Evolutionary conservation across 1,140 invertebrate genomes (phyloP), one percentile per base, ranked within the genome.

Genomic region (Procambarus virginalis): DNA sequence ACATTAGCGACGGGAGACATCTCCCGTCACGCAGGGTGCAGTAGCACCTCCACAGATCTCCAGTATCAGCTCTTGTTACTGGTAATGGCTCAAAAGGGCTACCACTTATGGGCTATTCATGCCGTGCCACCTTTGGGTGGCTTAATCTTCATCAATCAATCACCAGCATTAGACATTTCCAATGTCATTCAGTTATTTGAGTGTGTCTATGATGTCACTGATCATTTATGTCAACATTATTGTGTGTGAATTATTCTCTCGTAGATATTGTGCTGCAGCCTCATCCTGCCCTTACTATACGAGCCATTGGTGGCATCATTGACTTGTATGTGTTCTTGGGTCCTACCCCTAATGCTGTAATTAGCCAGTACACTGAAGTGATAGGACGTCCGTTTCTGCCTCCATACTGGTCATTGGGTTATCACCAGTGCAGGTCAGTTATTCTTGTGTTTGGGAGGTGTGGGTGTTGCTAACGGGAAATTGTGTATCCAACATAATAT

Each of bases 251-350:
- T 48, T 45, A 60, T 80, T 55, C 49, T 85, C 85, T 45, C 34
- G 22, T 79, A 91, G 97, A 98, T 93, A 94, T 97, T 49, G 95
- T 97, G 60, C 93, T 80, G 73, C 84, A 91, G 92, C 85, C 91
- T 81, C 76, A 86, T 73, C 93, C 94, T 22, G 93, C 92, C 55
- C 82, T 94, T n/a, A 92, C 93, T 1, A 93, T 93, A 84, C 83
- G 93, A 79, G 92, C 92, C 6, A 93, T 94, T 55, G 94, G 94
- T 45, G 94, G 94, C 17, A 92, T 94, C 10, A 68, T 95, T 0
- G 95, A 95, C 88, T 92, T 95, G 45, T 95, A 94, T 87, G 92
- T 95, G 49, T 94, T 95, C 89, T 92, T 94, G 2, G 95, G 94
- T 14, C 94, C 94, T 22, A 93, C 92, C 0, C 94, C 95, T 34